These are phyloP conservation scores for Leiothrix lutea DNA, from an alignment of 2,113 vertebrate species.

Conservation along the genomic window DNA sequence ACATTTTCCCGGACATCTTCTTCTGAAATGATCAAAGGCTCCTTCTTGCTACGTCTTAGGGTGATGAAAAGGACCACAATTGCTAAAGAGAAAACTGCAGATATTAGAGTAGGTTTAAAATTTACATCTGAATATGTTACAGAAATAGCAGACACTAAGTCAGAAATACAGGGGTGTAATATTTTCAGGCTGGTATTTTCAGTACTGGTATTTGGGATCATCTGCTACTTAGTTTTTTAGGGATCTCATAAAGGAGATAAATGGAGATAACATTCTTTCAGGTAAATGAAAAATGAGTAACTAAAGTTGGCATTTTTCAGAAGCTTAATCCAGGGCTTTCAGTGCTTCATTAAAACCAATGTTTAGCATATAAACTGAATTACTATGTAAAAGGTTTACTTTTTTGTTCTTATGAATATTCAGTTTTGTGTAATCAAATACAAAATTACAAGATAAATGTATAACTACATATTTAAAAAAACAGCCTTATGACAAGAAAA, in stretches of 20 bases:
- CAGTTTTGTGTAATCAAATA: neutral
- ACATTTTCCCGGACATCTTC: constrained; percentile 96
- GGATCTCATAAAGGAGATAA: neutral
- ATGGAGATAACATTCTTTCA: neutral
- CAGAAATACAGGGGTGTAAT: neutral
- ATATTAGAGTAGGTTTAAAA: constrained; percentile 53
- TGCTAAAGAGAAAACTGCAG: constrained; percentile 74
- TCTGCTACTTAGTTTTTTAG: neutral
- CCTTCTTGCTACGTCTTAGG: constrained; percentile 90
- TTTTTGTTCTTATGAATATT: neutral
- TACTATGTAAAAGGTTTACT: neutral
- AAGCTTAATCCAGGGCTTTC: neutral
- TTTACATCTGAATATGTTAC: neutral
- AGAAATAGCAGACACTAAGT: neutral
- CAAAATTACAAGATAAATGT: neutral
- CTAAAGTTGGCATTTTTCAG: neutral
- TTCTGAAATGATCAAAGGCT: constrained; percentile 92
- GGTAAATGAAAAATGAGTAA: neutral
- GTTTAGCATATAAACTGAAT: neutral
- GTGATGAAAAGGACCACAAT: constrained; percentile 96
- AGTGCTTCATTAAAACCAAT: neutral
- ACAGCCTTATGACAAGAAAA: neutral
- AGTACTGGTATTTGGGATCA: neutral
- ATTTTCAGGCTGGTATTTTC: neutral
- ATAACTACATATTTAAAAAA: neutral